Conservation (phyloP, 2,888 invertebrate genomes). For the Diarsia dahlii region DNA sequence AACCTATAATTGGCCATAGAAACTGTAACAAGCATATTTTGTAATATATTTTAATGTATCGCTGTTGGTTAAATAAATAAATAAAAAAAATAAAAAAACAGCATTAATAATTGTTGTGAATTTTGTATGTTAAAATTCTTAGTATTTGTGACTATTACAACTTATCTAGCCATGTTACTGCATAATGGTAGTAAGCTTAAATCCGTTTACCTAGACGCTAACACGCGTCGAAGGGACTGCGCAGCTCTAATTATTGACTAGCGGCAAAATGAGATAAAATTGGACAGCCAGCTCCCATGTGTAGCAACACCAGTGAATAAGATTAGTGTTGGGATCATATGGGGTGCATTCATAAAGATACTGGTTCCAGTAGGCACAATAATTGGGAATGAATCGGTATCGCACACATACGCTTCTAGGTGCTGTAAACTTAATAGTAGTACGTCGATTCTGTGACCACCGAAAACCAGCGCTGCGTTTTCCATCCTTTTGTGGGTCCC, state of each 20-base stretch:
- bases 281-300: not conserved
- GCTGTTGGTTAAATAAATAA: no score
- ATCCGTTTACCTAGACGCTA: not conserved
- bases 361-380: not conserved
- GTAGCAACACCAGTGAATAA: not conserved
- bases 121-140: not conserved
- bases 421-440: not conserved
- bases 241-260: slow-evolving; percentile 1
- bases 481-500: no score
- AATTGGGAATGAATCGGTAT: not conserved
- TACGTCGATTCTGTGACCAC: no score
- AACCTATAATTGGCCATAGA: no score
- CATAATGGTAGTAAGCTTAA: not conserved
- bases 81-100: no score
- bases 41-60: no score
- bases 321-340: not conserved
- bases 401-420: not conserved
- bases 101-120: not conserved
- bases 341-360: not conserved
- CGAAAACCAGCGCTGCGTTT: no score
- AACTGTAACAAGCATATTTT: no score
- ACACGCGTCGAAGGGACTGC: not conserved
- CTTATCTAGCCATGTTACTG: not conserved
- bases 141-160: not conserved
- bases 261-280: slow-evolving; percentile 8